phyloP scores from a whole-genome alignment of 2,888 invertebrate genomes.

The Microplitis manilae region DNA sequence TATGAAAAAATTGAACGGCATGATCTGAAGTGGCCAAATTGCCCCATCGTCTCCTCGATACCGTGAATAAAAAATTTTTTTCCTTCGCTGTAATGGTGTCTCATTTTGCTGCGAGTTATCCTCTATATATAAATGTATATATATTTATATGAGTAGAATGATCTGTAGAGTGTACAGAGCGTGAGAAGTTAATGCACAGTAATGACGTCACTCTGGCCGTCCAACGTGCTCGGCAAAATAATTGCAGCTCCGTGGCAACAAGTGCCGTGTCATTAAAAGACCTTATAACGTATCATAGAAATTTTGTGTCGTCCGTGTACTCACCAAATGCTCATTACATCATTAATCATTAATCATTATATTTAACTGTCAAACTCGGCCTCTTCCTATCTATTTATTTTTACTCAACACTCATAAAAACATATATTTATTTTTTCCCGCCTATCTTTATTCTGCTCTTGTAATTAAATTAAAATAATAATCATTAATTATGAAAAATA shows the following conservation, averaged over 20 bases:
- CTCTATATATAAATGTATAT: too few species aligned
- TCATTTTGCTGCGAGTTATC: too few species aligned
- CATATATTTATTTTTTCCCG: neutral
- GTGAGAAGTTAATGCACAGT: constrained; percentile 64
- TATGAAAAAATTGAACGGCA: too few species aligned
- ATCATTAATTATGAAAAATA: too few species aligned
- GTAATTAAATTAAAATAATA: too few species aligned
- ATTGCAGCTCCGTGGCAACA: constrained; percentile 68
- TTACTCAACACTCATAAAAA: constrained; percentile 8
- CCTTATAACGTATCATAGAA: constrained; percentile 60
- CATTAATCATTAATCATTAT: constrained; percentile 71
- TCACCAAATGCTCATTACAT: constrained; percentile 69
- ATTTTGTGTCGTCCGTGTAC: constrained; percentile 68
- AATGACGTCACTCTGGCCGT: constrained; percentile 62
- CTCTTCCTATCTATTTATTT: constrained; percentile 57
- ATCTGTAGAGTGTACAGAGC: constrained; percentile 63
- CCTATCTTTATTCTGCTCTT: too few species aligned
- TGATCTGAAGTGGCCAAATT: too few species aligned
- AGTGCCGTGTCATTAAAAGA: constrained; percentile 69
- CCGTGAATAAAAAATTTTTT: too few species aligned
- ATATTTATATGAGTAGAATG: neutral
- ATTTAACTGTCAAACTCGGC: constrained; percentile 67
- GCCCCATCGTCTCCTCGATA: too few species aligned
- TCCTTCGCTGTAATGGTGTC: too few species aligned
- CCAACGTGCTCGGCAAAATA: constrained; percentile 68